Evolutionary conservation across 2,888 invertebrate genomes (phyloP).

Genomic region (Schizotus pectinicornis): DNA sequence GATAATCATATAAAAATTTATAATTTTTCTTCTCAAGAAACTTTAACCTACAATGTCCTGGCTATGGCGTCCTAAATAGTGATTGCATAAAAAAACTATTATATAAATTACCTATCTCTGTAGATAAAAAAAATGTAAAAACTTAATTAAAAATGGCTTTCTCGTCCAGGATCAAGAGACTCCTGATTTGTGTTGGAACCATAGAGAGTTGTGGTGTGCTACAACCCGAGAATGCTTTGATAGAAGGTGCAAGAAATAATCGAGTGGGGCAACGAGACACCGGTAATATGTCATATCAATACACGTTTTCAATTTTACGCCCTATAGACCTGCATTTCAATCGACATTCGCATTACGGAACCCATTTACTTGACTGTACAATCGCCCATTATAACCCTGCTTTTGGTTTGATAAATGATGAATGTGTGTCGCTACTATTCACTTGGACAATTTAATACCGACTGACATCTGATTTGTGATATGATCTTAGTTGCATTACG

Average conservation of each 20-base stretch:
- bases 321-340: slow-evolving; percentile 47
- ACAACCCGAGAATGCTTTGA: too few species aligned
- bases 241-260: slow-evolving; percentile 8
- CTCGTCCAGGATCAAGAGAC: too few species aligned
- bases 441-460: slow-evolving; percentile 43
- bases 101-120: too few species aligned
- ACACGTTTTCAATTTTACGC: slow-evolving; percentile 53
- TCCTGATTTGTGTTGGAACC: too few species aligned
- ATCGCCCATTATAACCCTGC: slow-evolving; percentile 35
- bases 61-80: too few species aligned
- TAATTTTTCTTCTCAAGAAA: too few species aligned
- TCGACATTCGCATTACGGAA: slow-evolving; percentile 44
- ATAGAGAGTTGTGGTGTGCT: too few species aligned
- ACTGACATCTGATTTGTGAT: slow-evolving; percentile 45
- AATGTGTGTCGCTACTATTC: slow-evolving; percentile 32
- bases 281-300: slow-evolving; percentile 48
- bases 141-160: too few species aligned
- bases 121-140: too few species aligned
- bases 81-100: too few species aligned
- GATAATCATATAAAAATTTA: too few species aligned
- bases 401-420: slow-evolving; percentile 36
- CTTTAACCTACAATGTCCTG: too few species aligned
- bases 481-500: slow-evolving; percentile 41
- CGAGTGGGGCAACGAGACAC: slow-evolving; percentile 33
- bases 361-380: slow-evolving; percentile 42